phyloP scores from a whole-genome alignment of 2,888 invertebrate genomes.

The Drosophila sordidapex region DNA sequence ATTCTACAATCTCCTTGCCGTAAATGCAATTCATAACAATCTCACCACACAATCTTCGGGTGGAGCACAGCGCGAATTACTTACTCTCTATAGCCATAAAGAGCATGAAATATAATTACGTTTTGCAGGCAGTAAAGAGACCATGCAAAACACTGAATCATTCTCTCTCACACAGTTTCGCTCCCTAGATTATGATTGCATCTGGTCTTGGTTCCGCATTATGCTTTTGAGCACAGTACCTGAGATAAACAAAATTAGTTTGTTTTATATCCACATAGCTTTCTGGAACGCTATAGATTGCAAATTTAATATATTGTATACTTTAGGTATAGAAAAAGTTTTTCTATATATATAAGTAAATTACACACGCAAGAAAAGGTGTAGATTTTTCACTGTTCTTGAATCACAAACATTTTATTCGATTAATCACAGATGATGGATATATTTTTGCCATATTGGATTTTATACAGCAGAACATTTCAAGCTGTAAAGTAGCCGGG shows the following conservation, averaged over 20 bases:
- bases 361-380: neutral
- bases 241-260: neutral
- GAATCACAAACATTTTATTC: neutral
- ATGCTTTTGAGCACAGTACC: neutral
- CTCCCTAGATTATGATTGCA: neutral
- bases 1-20: conserved; percentile 26
- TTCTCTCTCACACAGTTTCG: neutral
- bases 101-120: neutral
- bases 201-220: neutral
- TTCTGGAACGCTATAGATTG: neutral
- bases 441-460: neutral
- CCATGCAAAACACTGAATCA: neutral
- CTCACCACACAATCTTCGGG: conserved; percentile 6
- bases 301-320: neutral
- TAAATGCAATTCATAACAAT: conserved; percentile 37
- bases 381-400: neutral
- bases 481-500: neutral
- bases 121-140: neutral
- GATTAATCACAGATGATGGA: neutral
- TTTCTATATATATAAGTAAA: neutral
- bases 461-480: neutral
- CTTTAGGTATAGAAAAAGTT: neutral
- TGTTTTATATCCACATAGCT: neutral
- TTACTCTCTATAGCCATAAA: neutral
- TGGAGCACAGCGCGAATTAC: neutral